phyloP scores from a whole-genome alignment of 2,113 vertebrate genomes.

The Sylvilagus bachmani region DNA sequence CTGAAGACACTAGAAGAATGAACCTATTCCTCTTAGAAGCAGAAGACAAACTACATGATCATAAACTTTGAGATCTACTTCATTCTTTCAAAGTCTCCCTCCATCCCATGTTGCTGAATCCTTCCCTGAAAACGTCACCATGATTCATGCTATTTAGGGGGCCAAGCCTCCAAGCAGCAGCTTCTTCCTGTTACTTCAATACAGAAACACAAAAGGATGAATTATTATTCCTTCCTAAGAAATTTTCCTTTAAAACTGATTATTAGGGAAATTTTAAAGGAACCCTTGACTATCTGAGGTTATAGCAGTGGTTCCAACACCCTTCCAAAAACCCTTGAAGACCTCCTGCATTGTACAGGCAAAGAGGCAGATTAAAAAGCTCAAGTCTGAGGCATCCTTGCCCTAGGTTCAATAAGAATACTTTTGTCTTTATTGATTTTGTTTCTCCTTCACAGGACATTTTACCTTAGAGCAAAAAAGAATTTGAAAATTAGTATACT shows the following conservation, averaged over 20 bases:
- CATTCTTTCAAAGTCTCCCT: not conserved
- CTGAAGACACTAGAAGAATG: not conserved
- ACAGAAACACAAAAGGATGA: not conserved
- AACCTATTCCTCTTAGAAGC: not conserved
- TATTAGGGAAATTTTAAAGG: slow-evolving; percentile 3
- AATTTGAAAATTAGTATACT: not conserved
- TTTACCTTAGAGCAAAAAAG: slow-evolving; percentile 20
- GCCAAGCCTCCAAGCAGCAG: not conserved
- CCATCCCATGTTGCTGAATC: not conserved
- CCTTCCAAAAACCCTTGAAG: not conserved
- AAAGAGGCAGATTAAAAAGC: not conserved
- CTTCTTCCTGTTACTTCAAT: not conserved
- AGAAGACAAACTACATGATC: not conserved
- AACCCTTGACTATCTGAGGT: not conserved
- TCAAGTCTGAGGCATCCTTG: not conserved
- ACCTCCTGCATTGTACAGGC: not conserved
- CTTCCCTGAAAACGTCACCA: not conserved
- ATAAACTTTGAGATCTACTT: not conserved
- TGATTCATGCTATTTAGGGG: slow-evolving; percentile 4
- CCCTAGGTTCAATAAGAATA: not conserved
- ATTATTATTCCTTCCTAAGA: not conserved
- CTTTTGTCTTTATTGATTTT: not conserved
- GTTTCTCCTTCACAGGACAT: not conserved
- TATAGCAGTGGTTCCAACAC: not conserved
- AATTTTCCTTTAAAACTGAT: not conserved